Conservation (phyloP, 2,888 invertebrate species). For the Rhagonycha lutea region DNA sequence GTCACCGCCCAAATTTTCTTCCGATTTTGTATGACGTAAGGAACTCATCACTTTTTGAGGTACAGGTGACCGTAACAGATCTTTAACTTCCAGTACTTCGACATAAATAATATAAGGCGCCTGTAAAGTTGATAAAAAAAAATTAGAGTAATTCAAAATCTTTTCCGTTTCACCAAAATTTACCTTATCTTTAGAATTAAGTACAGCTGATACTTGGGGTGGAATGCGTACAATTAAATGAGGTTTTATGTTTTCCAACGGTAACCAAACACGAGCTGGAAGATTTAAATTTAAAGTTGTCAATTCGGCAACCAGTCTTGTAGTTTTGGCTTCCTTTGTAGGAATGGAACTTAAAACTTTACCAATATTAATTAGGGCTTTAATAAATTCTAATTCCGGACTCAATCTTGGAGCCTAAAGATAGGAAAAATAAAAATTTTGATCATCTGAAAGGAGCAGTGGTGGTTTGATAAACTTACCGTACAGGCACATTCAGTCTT, state of each 20-base stretch:
- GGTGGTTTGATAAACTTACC: conserved; percentile 55
- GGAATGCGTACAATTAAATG: conserved; percentile 97
- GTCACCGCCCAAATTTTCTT: conserved; percentile 76
- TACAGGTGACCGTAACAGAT: conserved; percentile 81
- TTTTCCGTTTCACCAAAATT: conserved; percentile 7
- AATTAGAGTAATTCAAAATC: not conserved
- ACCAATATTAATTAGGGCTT: conserved; percentile 85
- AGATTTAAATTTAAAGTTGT: conserved; percentile 93
- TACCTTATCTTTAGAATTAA: conserved; percentile 98
- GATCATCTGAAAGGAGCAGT: not conserved
- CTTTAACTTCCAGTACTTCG: conserved; percentile 89
- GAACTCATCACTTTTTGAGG: conserved; percentile 88
- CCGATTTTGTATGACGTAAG: conserved; percentile 89
- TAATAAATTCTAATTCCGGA: conserved; percentile 85
- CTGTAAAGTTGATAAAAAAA: conserved; percentile 53
- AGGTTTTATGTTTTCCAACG: conserved; percentile 79
- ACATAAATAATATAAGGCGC: conserved; percentile 98
- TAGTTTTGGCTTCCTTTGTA: conserved; percentile 90
- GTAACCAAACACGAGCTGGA: conserved; percentile 97
- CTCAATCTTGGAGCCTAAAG: conserved; percentile 77
- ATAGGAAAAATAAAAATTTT: conserved; percentile 31
- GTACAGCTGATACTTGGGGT: conserved; percentile 94
- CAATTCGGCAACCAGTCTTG: conserved; percentile 89
- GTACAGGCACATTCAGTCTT: conserved; percentile 78
- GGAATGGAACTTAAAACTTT: conserved; percentile 79